Percentiles rank a stretch among this genome's conserved stretches.
Evolutionary conservation across 1,140 invertebrate genomes (phyloP).

Genomic region (Parapsyche elsis): DNA sequence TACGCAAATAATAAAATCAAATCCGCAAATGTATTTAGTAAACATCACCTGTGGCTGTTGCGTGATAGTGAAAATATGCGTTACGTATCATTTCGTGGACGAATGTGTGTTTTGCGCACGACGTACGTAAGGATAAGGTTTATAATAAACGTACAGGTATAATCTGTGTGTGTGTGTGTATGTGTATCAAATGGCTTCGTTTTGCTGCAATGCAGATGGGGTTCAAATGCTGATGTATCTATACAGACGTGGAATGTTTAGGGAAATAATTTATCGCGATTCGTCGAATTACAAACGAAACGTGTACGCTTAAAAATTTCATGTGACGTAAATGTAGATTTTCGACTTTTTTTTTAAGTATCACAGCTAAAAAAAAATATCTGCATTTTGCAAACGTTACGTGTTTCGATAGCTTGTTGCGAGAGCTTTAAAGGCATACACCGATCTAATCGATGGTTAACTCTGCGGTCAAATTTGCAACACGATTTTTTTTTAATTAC

Average conservation of each 20-base stretch:
- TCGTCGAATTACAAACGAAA: too few species aligned
- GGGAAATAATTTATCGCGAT: too few species aligned
- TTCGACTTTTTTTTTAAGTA: too few species aligned
- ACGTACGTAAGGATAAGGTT: neutral
- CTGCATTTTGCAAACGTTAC: too few species aligned
- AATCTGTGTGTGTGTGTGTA: neutral
- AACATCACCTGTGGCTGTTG: slow-evolving; percentile 8
- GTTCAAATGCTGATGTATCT: neutral
- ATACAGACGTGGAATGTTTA: neutral
- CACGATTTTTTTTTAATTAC: too few species aligned
- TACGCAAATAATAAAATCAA: neutral
- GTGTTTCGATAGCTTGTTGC: too few species aligned
- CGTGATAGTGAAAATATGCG: neutral
- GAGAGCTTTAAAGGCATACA: too few species aligned
- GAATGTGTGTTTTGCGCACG: neutral
- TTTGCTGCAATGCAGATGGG: slow-evolving; percentile 30
- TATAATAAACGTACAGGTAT: neutral
- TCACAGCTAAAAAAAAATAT: too few species aligned
- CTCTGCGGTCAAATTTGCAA: too few species aligned
- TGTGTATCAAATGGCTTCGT: slow-evolving; percentile 1
- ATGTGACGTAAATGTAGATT: too few species aligned
- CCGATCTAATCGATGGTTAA: too few species aligned
- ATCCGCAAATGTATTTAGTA: neutral
- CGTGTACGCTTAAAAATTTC: too few species aligned
- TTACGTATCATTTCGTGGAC: neutral